phyloP scores from a whole-genome alignment of 2,797 vertebrate genomes.

The Characodon lateralis region DNA sequence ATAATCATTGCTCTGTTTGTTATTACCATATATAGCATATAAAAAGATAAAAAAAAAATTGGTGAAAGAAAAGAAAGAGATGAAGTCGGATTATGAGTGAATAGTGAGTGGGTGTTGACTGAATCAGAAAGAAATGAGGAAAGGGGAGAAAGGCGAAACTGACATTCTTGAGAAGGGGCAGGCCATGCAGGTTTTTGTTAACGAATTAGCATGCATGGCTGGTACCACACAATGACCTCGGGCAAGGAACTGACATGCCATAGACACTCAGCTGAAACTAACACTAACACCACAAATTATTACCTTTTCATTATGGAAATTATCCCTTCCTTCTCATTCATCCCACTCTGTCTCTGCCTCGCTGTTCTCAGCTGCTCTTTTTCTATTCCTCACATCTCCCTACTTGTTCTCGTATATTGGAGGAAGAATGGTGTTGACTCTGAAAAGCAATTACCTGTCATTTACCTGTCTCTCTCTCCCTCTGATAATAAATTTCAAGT shows the following conservation, averaged over 20 bases:
- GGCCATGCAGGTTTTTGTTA: slow-evolving; percentile 57
- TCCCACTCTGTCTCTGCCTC: slow-evolving; percentile 72
- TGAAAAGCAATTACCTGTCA: slow-evolving; percentile 82
- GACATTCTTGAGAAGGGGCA: slow-evolving; percentile 65
- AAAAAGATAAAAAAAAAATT: slow-evolving; percentile 26
- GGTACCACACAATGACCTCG: slow-evolving; percentile 70
- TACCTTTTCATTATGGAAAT: slow-evolving; percentile 82
- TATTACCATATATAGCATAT: slow-evolving; percentile 23
- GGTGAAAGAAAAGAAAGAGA: slow-evolving; percentile 9
- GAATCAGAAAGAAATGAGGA: slow-evolving; percentile 52
- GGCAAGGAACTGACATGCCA: slow-evolving; percentile 65
- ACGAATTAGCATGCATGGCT: slow-evolving; percentile 76
- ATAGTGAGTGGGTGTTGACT: slow-evolving; percentile 25
- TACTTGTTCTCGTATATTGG: slow-evolving; percentile 51
- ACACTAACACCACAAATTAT: slow-evolving; percentile 78
- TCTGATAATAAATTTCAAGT: slow-evolving; percentile 78
- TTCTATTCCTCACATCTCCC: slow-evolving; percentile 57
- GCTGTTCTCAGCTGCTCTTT: slow-evolving; percentile 60
- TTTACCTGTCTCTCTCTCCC: slow-evolving; percentile 73
- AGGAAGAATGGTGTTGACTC: slow-evolving; percentile 76
- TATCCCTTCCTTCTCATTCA: slow-evolving; percentile 69
- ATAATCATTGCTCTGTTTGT: slow-evolving; percentile 43
- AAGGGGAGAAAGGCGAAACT: slow-evolving; percentile 67
- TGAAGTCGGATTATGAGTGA: neutral
- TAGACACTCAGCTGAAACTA: slow-evolving; percentile 72